Conservation (phyloP, 2,888 invertebrate species). For the Smittia aterrima region DNA sequence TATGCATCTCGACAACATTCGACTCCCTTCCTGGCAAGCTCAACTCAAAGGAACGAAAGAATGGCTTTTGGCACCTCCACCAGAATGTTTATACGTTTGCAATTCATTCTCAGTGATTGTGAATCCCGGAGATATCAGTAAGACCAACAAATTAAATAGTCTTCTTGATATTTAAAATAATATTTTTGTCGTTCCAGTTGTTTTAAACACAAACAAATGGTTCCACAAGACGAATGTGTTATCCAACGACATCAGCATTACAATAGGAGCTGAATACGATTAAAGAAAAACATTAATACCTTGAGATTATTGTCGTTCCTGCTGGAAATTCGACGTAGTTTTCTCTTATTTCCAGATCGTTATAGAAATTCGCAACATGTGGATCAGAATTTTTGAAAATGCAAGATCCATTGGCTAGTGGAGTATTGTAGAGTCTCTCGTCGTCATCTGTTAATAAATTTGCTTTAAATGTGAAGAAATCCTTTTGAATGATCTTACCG, state of each 20-base stretch:
- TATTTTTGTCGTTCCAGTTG: constrained; percentile 63
- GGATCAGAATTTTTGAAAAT: constrained; percentile 74
- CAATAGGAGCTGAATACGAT: constrained; percentile 95
- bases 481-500: constrained; percentile 57
- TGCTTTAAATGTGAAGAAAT: constrained; percentile 39
- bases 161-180: not conserved
- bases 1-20: constrained; percentile 95
- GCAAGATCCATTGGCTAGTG: constrained; percentile 69
- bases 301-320: constrained; percentile 66
- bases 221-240: constrained; percentile 88
- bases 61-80: constrained; percentile 89
- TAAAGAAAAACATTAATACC: constrained; percentile 60
- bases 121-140: constrained; percentile 86
- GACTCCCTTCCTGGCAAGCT: constrained; percentile 95
- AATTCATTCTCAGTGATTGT: constrained; percentile 60
- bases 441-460: constrained; percentile 44
- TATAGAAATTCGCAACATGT: constrained; percentile 77
- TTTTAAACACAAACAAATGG: constrained; percentile 93
- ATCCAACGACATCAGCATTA: constrained; percentile 87
- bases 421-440: constrained; percentile 55
- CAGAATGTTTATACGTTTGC: constrained; percentile 85
- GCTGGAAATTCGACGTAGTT: constrained; percentile 75
- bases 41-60: constrained; percentile 84
- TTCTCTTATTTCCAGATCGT: constrained; percentile 74
- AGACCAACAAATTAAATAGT: constrained; percentile 45